Evolutionary conservation across 1,140 invertebrate genomes (phyloP).

Genomic region (Drosophila littoralis): DNA sequence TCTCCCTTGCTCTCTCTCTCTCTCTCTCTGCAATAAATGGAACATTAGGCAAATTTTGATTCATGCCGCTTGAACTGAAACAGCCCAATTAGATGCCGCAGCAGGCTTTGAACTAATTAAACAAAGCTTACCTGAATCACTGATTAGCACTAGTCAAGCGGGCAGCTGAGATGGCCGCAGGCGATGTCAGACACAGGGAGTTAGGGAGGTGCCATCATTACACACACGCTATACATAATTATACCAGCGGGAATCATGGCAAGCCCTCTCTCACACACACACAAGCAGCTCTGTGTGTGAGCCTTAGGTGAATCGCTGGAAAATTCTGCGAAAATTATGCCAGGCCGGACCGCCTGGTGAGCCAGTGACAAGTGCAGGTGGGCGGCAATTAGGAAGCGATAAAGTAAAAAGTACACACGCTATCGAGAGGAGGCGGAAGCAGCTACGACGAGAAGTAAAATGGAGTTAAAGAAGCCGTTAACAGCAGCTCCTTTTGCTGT

Average conservation of each 20-base stretch:
- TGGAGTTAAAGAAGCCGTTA: conserved; percentile 52
- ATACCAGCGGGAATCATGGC: conserved; percentile 74
- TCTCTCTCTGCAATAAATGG: neutral
- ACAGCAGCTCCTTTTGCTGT: conserved; percentile 47
- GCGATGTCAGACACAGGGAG: conserved; percentile 46
- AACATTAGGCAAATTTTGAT: conserved; percentile 2
- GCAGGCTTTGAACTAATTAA: conserved; percentile 67
- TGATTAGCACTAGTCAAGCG: conserved; percentile 46
- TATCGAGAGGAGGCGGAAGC: conserved; percentile 26
- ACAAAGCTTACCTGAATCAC: conserved; percentile 63
- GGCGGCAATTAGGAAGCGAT: conserved; percentile 74
- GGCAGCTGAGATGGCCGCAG: conserved; percentile 49
- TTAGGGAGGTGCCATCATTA: conserved; percentile 21
- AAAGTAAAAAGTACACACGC: conserved; percentile 60
- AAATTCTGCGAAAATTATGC: conserved; percentile 48
- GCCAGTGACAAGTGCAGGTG: conserved; percentile 24
- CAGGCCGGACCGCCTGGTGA: conserved; percentile 26
- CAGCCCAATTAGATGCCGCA: conserved; percentile 55
- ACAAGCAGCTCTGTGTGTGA: neutral
- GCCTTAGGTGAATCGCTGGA: conserved; percentile 37
- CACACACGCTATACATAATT: conserved; percentile 59
- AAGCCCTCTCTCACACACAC: conserved; percentile 49
- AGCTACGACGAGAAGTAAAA: conserved; percentile 46
- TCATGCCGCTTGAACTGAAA: neutral
- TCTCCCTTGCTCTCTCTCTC: neutral